Evolutionary conservation across 2,113 vertebrate species (phyloP).

Genomic region (Motacilla tschutschensis): DNA sequence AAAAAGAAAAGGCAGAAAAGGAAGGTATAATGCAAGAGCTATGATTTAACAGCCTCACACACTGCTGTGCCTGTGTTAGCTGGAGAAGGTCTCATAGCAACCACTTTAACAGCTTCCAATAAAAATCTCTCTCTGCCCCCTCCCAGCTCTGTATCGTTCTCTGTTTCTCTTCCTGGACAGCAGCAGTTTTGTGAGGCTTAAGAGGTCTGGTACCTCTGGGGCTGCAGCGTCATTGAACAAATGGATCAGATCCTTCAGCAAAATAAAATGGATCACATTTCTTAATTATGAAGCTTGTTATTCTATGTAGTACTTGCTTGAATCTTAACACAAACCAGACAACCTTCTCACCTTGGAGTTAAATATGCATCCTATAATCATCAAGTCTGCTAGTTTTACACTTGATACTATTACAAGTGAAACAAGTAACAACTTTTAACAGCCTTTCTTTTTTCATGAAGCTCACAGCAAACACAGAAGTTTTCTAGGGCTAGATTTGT

Average conservation of each 20-base stretch:
- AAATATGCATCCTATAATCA: not conserved
- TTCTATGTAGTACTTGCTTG: not conserved
- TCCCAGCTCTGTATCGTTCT: constrained; percentile 50
- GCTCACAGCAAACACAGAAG: not conserved
- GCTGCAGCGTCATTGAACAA: not conserved
- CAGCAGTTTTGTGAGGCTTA: constrained; percentile 20
- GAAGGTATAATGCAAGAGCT: constrained; percentile 53
- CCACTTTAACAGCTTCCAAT: constrained; percentile 78
- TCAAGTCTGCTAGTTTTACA: not conserved
- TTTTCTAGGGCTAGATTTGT: not conserved
- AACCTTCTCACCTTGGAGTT: not conserved
- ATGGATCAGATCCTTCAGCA: not conserved
- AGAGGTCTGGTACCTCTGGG: not conserved
- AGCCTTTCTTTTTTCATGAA: not conserved
- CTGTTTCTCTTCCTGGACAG: constrained; percentile 23
- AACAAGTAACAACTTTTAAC: not conserved
- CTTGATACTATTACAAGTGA: not conserved
- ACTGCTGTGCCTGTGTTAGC: constrained; percentile 60
- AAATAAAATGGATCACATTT: not conserved
- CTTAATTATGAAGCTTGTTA: not conserved
- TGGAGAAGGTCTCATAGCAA: constrained; percentile 78
- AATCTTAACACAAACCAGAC: not conserved
- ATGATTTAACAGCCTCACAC: constrained; percentile 54
- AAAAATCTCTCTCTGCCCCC: constrained; percentile 69
- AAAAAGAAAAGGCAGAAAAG: not conserved